phyloP scores from a whole-genome alignment of 2,888 invertebrate genomes.

The Acanthosepion pharaonis region DNA sequence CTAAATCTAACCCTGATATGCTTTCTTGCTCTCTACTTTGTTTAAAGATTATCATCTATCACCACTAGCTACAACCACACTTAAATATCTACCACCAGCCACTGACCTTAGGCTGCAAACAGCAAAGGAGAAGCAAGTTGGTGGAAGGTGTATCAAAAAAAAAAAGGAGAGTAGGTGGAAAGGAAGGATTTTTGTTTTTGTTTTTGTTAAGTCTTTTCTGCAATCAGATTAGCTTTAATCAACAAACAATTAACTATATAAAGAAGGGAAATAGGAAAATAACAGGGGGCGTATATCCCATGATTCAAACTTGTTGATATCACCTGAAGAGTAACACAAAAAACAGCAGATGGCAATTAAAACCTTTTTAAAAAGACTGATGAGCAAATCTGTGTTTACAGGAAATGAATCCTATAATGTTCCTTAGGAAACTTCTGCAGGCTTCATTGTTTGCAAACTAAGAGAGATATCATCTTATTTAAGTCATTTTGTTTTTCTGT shows the following conservation, averaged over 20 bases:
- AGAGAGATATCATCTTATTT: constrained; percentile 4
- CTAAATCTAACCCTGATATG: not conserved
- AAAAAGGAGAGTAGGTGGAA: not conserved
- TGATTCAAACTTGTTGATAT: constrained; percentile 9
- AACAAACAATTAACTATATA: not conserved
- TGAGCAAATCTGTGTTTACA: not conserved
- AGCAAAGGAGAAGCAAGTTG: not conserved
- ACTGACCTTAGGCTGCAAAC: not conserved
- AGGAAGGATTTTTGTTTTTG: not conserved
- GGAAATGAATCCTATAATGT: not conserved
- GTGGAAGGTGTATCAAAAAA: not conserved
- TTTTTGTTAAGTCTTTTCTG: not conserved
- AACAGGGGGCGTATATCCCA: constrained; percentile 9
- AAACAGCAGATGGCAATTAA: constrained; percentile 33
- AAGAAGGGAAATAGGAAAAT: not conserved
- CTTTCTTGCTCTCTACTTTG: not conserved
- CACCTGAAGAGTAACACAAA: constrained; percentile 23
- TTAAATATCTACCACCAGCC: not conserved
- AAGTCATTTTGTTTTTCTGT: not conserved
- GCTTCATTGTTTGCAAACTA: constrained; percentile 18
- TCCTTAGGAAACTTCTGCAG: not conserved
- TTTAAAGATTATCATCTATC: not conserved
- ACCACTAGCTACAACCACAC: not conserved
- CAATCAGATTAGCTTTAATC: constrained; percentile 33
- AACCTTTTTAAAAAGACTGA: not conserved